phyloP scores from a whole-genome alignment of 2,113 vertebrate species.

The Oostethus manadensis region DNA sequence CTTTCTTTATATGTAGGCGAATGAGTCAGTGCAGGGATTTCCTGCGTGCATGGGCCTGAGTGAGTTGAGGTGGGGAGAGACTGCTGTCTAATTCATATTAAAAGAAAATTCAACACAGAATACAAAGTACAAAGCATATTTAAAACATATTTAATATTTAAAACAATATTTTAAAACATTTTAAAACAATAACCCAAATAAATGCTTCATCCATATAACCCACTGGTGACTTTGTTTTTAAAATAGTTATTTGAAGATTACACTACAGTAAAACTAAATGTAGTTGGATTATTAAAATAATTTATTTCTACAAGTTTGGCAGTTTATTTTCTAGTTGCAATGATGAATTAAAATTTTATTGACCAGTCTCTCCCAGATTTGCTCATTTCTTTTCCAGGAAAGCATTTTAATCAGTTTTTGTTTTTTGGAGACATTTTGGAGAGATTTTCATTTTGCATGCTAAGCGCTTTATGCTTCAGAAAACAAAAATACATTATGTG shows the following conservation, averaged over 20 bases:
- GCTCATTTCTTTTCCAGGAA: not conserved
- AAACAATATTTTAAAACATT: too few relatives aligned
- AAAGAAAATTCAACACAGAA: not conserved
- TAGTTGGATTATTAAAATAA: too few relatives aligned
- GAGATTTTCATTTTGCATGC: too few relatives aligned
- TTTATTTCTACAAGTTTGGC: not conserved
- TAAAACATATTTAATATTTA: too few relatives aligned
- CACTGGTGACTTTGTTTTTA: not conserved
- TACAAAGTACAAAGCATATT: too few relatives aligned
- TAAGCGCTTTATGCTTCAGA: not conserved
- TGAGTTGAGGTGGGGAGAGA: constrained; percentile 8
- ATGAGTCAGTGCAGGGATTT: constrained; percentile 55
- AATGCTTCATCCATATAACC: not conserved
- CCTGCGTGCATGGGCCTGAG: constrained; percentile 32
- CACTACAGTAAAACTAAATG: not conserved
- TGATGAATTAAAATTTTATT: too few relatives aligned
- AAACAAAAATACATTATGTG: not conserved
- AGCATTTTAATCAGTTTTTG: too few relatives aligned
- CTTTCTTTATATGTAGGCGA: not conserved
- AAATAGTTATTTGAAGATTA: not conserved
- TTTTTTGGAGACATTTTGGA: not conserved
- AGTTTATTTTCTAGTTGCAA: not conserved
- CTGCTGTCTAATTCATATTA: not conserved
- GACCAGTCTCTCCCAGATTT: too few relatives aligned
- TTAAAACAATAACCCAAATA: not conserved